phyloP scores from a whole-genome alignment of 2,113 vertebrate genomes.

The Cyanoliseus patagonus region DNA sequence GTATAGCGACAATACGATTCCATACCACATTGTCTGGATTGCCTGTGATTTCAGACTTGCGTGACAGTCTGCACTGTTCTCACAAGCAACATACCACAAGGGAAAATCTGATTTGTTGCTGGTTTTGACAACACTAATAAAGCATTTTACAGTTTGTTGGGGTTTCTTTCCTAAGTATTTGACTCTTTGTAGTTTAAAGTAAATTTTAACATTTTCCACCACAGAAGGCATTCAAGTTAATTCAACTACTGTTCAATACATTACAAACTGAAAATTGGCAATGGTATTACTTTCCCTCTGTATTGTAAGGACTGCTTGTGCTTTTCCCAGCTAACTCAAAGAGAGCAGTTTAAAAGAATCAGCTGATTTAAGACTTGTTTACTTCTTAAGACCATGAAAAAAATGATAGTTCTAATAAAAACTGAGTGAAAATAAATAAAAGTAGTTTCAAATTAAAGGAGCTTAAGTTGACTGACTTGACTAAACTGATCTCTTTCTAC shows the following conservation, averaged over 20 bases:
- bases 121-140: background rate
- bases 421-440: conserved; percentile 64
- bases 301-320: background rate
- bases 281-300: background rate
- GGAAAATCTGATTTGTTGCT: background rate
- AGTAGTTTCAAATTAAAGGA: conserved; percentile 65
- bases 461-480: background rate
- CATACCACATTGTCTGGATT: background rate
- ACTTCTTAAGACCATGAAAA: conserved; percentile 44
- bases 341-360: conserved; percentile 20
- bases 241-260: background rate
- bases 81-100: background rate
- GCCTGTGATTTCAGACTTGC: background rate
- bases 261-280: background rate
- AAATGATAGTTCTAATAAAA: conserved; percentile 63
- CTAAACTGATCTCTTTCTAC: background rate
- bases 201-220: background rate
- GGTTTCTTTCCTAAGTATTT: background rate
- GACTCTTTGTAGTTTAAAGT: background rate
- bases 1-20: background rate
- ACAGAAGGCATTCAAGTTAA: background rate
- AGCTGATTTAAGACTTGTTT: background rate
- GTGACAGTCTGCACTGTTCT: background rate
- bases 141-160: background rate
- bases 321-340: background rate